Evolutionary conservation across 2,888 invertebrate genomes (phyloP), one percentile per base, ranked within the genome.

Genomic region (Cantharis lateralis): DNA sequence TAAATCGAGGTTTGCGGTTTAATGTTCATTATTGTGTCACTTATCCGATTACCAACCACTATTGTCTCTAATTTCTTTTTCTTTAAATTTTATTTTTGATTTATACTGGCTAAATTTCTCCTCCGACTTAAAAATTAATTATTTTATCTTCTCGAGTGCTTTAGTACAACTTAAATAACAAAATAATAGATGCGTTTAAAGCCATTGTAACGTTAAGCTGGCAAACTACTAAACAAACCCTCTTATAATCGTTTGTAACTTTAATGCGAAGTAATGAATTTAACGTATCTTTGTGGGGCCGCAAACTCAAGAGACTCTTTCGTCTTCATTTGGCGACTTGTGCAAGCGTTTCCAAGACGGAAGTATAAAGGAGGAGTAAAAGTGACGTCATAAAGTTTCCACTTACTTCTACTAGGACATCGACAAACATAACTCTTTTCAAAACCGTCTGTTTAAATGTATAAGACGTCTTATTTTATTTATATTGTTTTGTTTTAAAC

Each of bases 371-470:
- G 71, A 76, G 76, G 78, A 80, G 75, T 74, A 80, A 79, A 82
- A 83, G 82, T 81, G 82, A 80, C 81, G 81, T 83, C 84, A 83
- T 84, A 84, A 84, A 84, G 83, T 82, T 83, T 81, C 82, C 82
- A 83, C 82, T 83, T 83, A 83, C 79, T 75, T 72, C 75, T 78
- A 76, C 81, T 75, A 80, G 80, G 78, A 80, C 76, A 75, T 79
- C 81, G 79, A 79, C 83, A 81, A 66, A 66, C 80, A 83, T 83
- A 84, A 83, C 82, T 83, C 83, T 83, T 83, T 79, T 77, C 73
- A 72, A 80, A 81, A 83, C 80, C 82, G 81, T 84, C 84, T 83
- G 82, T 80, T 83, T 82, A 82, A 82, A 83, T 81, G 79, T 82
- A 82, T 79, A 79, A 76, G 79, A 77, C 78, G 76, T 77, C 70